phyloP scores from a whole-genome alignment of 2,113 vertebrate genomes.

The Alethe diademata region DNA sequence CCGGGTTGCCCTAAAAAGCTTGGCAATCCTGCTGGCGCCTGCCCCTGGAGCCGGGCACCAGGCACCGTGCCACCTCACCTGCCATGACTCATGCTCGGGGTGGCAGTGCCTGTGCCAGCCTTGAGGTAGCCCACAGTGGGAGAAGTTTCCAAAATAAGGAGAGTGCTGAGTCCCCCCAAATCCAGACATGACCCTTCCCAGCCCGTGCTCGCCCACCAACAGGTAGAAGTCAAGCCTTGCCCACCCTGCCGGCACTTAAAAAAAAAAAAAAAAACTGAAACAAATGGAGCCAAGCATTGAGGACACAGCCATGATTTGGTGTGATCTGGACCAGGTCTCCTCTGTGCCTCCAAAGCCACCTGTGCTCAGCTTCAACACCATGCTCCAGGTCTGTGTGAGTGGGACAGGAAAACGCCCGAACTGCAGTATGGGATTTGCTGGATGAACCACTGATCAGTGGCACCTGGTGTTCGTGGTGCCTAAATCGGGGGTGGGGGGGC shows the following conservation, averaged over 20 bases:
- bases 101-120: neutral
- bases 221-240: neutral
- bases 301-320: neutral
- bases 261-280: neutral
- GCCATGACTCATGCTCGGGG: neutral
- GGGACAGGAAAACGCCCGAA: neutral
- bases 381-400: rapidly evolving
- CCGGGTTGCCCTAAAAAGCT: neutral
- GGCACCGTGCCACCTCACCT: neutral
- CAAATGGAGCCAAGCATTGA: rapidly evolving
- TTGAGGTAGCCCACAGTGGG: rapidly evolving
- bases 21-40: neutral
- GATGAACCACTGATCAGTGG: neutral
- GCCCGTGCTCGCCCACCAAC: rapidly evolving
- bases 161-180: rapidly evolving
- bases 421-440: neutral
- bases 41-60: neutral
- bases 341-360: neutral
- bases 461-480: neutral
- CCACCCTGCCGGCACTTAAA: neutral
- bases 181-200: rapidly evolving
- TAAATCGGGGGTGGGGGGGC: rapidly evolving
- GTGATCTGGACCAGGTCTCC: neutral
- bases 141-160: neutral
- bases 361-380: rapidly evolving